Evolutionary conservation across 2,888 invertebrate genomes (phyloP), one percentile per base, ranked within the genome.

Genomic region (Gnatocerus cornutus): DNA sequence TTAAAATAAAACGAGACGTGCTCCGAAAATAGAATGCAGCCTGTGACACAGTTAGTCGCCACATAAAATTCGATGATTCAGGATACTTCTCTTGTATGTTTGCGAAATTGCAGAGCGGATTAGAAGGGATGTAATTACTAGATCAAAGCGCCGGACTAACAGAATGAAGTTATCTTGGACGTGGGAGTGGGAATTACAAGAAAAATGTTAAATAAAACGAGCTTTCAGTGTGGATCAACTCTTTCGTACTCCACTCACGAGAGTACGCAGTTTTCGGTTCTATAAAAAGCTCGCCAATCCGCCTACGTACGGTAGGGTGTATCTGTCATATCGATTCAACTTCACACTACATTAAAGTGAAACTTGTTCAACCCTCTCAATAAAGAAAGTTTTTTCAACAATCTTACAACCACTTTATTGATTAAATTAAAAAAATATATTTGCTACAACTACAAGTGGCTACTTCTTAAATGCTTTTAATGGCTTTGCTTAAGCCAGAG

Each of bases 251-350:
- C 52, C 29, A 52, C 29, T 52, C 52, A 55, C 55, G 55, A 55
- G 55, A 55, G 55, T 55, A 55, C 55, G 55, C 55, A 55, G 55
- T 55, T 55, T 55, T 55, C 55, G 55, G 21, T 16, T 55, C 55
- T 55, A 55, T 55, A 55, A 55, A 55, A 55, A 55, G 55, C 55
- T 55, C 39, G 39, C 39, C 16, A 39, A 37, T 16, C 21, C 55
- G 55, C 55, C 58, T 12, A 58, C 58, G 43, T 12, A 58, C 43
- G 58, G 58, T 12, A 58, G 58, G 58, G 58, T 58, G 58, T 58
- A 43, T 29, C 58, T 58, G 58, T 58, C 58, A 58, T 58, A 58
- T 58, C 30, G 58, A 58, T 58, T 58, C 58, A 58, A 43, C 41
- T 58, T 58, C 27, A 39, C 21, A 39, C 39, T 7, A 10, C 16